phyloP scores from a whole-genome alignment of 2,888 invertebrate genomes.

The Epinotia nisella region DNA sequence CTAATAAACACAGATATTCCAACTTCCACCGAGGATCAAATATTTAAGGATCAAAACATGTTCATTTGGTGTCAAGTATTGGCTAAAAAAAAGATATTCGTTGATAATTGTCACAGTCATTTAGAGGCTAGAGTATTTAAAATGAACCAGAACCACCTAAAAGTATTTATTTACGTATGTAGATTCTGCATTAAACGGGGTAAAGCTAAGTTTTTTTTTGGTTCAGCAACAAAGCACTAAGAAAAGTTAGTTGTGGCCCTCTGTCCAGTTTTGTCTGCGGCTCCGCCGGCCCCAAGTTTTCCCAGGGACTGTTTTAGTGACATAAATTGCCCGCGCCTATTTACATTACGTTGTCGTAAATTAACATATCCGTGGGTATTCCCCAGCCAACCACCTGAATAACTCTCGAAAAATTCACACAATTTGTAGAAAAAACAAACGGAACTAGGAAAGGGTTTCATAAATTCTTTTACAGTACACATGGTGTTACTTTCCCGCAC shows the following conservation, averaged over 20 bases:
- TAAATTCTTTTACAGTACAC: conserved; percentile 25
- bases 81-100: too few relatives aligned
- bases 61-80: too few relatives aligned
- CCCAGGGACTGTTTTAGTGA: conserved; percentile 73
- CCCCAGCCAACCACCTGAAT: conserved; percentile 72
- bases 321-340: conserved; percentile 78
- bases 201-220: neutral
- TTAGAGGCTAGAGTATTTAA: neutral
- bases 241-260: neutral
- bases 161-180: neutral
- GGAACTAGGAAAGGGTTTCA: conserved; percentile 38
- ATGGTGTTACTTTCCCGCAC: too few relatives aligned
- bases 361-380: conserved; percentile 80
- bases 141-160: neutral
- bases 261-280: conserved; percentile 38
- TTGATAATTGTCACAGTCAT: neutral
- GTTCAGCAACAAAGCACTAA: neutral
- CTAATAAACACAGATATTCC: conserved; percentile 25
- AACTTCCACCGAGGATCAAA: neutral
- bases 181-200: neutral
- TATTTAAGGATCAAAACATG: too few relatives aligned
- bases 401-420: conserved; percentile 59
- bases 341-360: conserved; percentile 76
- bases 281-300: conserved; percentile 57
- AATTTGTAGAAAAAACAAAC: conserved; percentile 56